Conservation (phyloP, 30 jellyfish, hydroid and myxozoan species). For the Aurelia sp. region DNA sequence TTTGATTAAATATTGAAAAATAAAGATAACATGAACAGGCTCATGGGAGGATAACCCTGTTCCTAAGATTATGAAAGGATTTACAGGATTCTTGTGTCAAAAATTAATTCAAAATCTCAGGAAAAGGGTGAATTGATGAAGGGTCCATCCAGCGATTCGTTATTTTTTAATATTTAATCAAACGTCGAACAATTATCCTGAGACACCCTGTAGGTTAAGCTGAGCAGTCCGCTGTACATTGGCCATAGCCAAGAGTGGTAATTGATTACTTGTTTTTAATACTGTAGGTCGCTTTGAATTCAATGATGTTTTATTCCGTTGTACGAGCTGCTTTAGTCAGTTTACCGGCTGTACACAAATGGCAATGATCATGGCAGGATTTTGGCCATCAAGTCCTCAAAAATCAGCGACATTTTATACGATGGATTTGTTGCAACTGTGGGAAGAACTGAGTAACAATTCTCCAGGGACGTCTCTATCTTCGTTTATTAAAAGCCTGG, state of each 20-base stretch:
- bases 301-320: conserved; percentile 6
- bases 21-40: too few relatives aligned
- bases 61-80: too few relatives aligned
- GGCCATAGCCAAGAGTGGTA: background rate
- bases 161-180: too few relatives aligned
- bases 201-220: too few relatives aligned
- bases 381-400: conserved; percentile 29
- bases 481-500: conserved; percentile 1
- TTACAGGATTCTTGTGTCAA: too few relatives aligned
- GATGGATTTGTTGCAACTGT: background rate
- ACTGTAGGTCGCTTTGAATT: conserved; percentile 29
- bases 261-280: background rate
- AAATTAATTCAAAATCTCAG: too few relatives aligned
- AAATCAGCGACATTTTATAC: conserved; percentile 17
- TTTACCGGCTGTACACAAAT: conserved; percentile 24
- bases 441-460: conserved; percentile 21
- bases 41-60: too few relatives aligned
- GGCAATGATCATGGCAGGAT: conserved; percentile 29
- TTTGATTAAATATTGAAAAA: too few relatives aligned
- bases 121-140: too few relatives aligned
- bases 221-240: too few relatives aligned
- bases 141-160: too few relatives aligned
- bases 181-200: too few relatives aligned
- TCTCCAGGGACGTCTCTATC: conserved; percentile 21
- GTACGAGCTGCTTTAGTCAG: conserved; percentile 4